Conservation (phyloP, 2,113 vertebrate genomes). For the Rhea americana region DNA sequence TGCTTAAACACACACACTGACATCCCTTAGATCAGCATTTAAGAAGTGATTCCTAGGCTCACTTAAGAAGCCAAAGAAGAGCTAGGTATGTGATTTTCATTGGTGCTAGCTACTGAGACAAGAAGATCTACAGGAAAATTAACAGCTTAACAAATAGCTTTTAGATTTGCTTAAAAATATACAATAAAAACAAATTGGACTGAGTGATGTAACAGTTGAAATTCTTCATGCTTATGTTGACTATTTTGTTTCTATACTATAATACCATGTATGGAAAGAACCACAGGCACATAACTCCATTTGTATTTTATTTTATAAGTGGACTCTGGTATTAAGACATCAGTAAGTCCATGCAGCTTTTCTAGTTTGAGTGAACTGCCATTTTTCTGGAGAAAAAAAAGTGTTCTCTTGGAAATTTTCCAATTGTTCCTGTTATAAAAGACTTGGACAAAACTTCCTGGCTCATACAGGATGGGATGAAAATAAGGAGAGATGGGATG, state of each 20-base stretch:
- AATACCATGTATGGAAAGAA: background rate
- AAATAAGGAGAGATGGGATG: too few relatives aligned
- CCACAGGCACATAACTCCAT: accelerated
- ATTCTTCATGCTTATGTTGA: background rate
- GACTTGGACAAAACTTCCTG: background rate
- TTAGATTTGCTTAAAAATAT: background rate
- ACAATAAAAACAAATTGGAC: background rate
- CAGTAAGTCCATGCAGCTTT: background rate
- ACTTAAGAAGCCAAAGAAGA: background rate
- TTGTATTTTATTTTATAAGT: background rate
- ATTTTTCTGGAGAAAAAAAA: background rate
- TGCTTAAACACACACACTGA: background rate
- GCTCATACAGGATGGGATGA: background rate
- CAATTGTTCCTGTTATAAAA: background rate
- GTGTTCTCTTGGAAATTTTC: background rate
- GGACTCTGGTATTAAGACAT: background rate
- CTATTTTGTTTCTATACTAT: background rate
- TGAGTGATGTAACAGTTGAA: background rate
- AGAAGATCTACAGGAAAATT: background rate
- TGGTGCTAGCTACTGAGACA: background rate
- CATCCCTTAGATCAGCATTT: background rate
- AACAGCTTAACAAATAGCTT: background rate
- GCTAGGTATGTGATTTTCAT: background rate
- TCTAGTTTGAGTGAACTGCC: background rate
- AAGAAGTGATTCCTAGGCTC: background rate